phyloP scores from a whole-genome alignment of 1,140 invertebrate genomes.

The Drosophila mayri region DNA sequence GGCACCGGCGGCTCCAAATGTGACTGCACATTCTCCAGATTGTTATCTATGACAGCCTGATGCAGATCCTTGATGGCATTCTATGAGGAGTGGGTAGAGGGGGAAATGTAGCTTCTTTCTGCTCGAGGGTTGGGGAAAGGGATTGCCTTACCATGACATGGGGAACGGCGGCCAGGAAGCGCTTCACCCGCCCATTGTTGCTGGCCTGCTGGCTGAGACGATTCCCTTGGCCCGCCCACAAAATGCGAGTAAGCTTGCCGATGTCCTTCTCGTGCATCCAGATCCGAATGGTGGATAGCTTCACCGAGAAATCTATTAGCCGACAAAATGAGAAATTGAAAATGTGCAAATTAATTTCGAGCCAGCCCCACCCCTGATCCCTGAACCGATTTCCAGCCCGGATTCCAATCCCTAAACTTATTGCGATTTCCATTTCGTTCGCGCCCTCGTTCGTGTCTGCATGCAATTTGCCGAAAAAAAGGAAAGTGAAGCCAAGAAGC shows the following conservation, averaged over 20 bases:
- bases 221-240: constrained; percentile 94
- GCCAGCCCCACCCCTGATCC: not conserved
- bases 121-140: too few species aligned
- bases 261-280: constrained; percentile 96
- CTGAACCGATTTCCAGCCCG: not conserved
- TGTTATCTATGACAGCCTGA: constrained; percentile 90
- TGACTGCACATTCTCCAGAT: constrained; percentile 89
- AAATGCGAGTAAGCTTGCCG: constrained; percentile 91
- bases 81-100: constrained; percentile 84
- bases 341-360: constrained; percentile 61
- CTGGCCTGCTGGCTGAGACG: constrained; percentile 93
- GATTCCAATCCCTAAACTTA: constrained; percentile 5
- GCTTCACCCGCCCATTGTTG: constrained; percentile 91
- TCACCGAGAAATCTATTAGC: constrained; percentile 89
- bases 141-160: constrained; percentile 91
- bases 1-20: constrained; percentile 89
- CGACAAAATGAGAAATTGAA: constrained; percentile 55
- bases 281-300: constrained; percentile 94
- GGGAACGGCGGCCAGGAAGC: constrained; percentile 93
- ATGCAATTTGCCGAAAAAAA: constrained; percentile 74
- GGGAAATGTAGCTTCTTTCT: not conserved
- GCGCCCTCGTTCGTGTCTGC: constrained; percentile 64
- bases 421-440: constrained; percentile 62
- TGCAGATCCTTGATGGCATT: constrained; percentile 93
- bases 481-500: constrained; percentile 19